A percentile compares a stretch with the other conserved stretches of the same genome.
Evolutionary conservation across 2,797 vertebrate genomes (phyloP).

Genomic region (Bryconaethiops microstoma): DNA sequence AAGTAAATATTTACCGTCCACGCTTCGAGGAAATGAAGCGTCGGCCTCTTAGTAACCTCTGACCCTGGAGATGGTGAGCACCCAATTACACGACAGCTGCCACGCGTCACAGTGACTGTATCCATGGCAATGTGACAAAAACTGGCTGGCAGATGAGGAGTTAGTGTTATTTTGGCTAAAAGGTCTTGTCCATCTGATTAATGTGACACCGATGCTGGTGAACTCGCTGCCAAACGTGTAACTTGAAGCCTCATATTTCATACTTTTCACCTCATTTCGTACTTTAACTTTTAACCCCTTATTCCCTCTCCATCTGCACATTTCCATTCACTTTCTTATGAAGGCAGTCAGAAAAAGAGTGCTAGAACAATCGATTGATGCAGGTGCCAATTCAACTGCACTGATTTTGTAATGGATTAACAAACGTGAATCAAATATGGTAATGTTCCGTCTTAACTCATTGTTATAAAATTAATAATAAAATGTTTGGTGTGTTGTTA

Average conservation of each 20-base stretch:
- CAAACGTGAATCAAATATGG: neutral
- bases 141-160: constrained; percentile 15
- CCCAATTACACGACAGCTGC: constrained; percentile 45
- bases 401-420: neutral
- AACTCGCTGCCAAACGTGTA: constrained; percentile 7
- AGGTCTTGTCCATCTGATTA: constrained; percentile 33
- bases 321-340: neutral
- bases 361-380: constrained; percentile 2
- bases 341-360: neutral
- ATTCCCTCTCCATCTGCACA: neutral
- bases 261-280: neutral
- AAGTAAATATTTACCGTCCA: constrained; percentile 67
- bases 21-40: constrained; percentile 41
- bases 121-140: constrained; percentile 23
- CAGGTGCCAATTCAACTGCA: neutral
- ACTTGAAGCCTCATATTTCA: neutral
- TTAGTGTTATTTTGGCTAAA: constrained; percentile 25
- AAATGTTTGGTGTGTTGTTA: too few relatives aligned
- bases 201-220: neutral
- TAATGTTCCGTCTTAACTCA: neutral
- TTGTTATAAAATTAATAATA: neutral
- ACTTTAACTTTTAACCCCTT: neutral
- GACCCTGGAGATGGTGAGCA: constrained; percentile 24
- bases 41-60: constrained; percentile 32
- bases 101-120: constrained; percentile 41